These are phyloP conservation scores for Lepidocyrtinus sp. DNA, from an alignment of 2,888 invertebrate genomes.

Conservation along the genomic window DNA sequence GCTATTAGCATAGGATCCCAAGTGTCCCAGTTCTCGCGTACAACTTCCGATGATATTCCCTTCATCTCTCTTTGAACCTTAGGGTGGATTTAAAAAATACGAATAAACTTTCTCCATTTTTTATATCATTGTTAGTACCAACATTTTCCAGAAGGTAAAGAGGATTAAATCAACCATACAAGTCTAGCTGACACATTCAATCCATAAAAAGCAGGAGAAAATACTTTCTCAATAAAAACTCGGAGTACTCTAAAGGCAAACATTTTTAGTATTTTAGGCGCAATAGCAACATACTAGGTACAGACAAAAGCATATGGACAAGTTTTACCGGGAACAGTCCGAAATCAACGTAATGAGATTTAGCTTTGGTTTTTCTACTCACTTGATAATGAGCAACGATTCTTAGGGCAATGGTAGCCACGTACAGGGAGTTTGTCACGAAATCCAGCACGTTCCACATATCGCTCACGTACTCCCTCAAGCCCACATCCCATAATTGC, in stretches of 20 bases:
- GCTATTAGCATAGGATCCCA: slow-evolving; percentile 99
- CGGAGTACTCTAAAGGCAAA: too few relatives aligned
- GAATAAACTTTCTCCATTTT: not conserved
- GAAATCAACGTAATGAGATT: slow-evolving; percentile 12
- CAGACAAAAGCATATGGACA: not conserved
- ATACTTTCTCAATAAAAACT: not conserved
- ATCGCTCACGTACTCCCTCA: slow-evolving; percentile 96
- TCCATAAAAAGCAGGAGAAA: not conserved
- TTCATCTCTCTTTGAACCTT: slow-evolving; percentile 84
- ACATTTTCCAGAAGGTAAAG: not conserved
- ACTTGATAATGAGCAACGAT: slow-evolving; percentile 97
- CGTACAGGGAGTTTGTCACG: slow-evolving; percentile 97
- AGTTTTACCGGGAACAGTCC: not conserved
- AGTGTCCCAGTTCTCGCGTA: slow-evolving; percentile 95
- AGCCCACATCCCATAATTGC: slow-evolving; percentile 97
- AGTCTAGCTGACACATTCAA: slow-evolving; percentile 17
- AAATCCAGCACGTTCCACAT: slow-evolving; percentile 99
- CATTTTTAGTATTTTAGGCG: too few relatives aligned
- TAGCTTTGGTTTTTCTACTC: slow-evolving; percentile 70
- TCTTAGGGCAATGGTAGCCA: slow-evolving; percentile 95
- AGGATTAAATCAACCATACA: slow-evolving; percentile 17
- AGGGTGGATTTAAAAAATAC: slow-evolving; percentile 55
- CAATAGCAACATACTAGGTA: too few relatives aligned
- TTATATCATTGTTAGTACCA: not conserved
- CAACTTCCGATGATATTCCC: slow-evolving; percentile 71